Evolutionary conservation across 2,113 vertebrate species (phyloP).

Genomic region (Chelonoidis abingdonii): DNA sequence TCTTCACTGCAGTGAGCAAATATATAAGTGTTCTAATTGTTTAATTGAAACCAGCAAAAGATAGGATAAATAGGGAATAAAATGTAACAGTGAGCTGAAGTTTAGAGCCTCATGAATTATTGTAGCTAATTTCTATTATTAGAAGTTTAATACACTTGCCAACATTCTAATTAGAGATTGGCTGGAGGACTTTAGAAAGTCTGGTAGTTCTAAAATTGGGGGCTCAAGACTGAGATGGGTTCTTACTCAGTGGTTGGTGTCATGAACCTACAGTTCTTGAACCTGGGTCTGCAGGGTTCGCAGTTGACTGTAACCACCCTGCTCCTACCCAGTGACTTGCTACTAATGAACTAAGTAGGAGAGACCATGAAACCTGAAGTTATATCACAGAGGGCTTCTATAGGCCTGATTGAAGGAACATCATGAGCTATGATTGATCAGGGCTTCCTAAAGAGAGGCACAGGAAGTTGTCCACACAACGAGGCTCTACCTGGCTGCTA

Average conservation of each 20-base stretch:
- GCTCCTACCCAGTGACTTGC: neutral
- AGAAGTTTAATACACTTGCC: constrained; percentile 19
- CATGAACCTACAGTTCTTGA: neutral
- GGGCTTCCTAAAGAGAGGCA: neutral
- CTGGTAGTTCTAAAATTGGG: neutral
- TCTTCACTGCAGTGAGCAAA: constrained; percentile 40
- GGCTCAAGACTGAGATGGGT: neutral
- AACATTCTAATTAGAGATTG: constrained; percentile 45
- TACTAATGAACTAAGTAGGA: neutral
- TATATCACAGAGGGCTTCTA: neutral
- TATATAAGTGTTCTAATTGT: constrained; percentile 28
- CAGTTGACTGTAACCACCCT: neutral
- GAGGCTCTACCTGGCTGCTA: neutral
- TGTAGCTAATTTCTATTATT: constrained; percentile 12
- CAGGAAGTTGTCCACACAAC: neutral
- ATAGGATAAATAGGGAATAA: constrained; percentile 11
- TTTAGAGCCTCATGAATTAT: constrained; percentile 39
- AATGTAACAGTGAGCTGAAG: neutral
- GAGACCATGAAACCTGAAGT: neutral
- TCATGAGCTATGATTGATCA: neutral
- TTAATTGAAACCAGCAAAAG: neutral
- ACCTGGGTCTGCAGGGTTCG: neutral
- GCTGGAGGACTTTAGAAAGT: neutral
- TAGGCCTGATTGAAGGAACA: neutral
- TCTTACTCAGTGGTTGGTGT: neutral